A percentile compares a stretch with the other conserved stretches of the same genome.
These are phyloP conservation scores for Formica exsecta DNA, from an alignment of 1,140 invertebrate genomes.

Conservation along the genomic window DNA sequence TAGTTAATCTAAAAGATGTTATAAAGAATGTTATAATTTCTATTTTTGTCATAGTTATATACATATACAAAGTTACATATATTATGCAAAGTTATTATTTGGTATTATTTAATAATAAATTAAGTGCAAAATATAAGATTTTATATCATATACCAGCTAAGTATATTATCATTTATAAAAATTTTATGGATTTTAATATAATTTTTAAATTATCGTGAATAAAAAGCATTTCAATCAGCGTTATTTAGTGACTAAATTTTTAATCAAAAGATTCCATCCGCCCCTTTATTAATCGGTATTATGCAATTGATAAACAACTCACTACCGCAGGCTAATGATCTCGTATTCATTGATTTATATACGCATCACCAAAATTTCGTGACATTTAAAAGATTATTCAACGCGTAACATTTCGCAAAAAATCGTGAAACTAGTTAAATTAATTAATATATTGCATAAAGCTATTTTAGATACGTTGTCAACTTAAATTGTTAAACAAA, in stretches of 20 bases:
- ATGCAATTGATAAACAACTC: constrained; percentile 13
- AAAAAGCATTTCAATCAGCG: background rate
- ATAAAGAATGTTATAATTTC: too few relatives aligned
- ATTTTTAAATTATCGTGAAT: background rate
- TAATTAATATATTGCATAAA: background rate
- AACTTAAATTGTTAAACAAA: background rate
- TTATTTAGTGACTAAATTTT: background rate
- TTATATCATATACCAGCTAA: too few relatives aligned
- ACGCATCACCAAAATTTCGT: background rate
- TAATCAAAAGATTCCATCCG: constrained; percentile 8
- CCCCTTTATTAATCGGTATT: constrained; percentile 14
- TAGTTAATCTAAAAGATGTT: background rate
- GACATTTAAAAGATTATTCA: background rate
- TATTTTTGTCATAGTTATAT: too few relatives aligned
- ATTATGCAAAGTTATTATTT: constrained; percentile 9
- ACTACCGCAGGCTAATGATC: background rate
- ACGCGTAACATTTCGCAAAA: background rate
- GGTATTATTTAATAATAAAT: background rate
- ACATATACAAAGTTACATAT: too few relatives aligned
- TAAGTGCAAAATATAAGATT: background rate
- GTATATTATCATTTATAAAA: background rate
- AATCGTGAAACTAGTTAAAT: background rate
- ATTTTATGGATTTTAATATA: too few relatives aligned
- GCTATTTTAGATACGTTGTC: background rate
- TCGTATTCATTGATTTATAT: background rate